Conservation (phyloP, 2,113 vertebrate genomes). For the Toxotes chatareus region DNA sequence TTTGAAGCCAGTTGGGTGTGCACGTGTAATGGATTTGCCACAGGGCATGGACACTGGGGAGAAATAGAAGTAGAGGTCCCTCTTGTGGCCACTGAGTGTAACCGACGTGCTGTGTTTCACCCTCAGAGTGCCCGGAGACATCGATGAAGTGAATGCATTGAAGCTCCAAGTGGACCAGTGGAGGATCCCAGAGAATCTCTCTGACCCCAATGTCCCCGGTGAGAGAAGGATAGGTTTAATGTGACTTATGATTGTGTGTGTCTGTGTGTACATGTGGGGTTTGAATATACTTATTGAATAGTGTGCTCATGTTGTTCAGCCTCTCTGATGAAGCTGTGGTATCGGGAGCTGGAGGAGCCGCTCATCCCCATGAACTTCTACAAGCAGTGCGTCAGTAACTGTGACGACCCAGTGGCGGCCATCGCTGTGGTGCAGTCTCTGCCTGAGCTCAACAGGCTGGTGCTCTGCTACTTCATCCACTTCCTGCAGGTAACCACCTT, state of each 20-base stretch:
- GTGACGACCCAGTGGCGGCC: slow-evolving; percentile 88
- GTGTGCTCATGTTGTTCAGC: slow-evolving; percentile 73
- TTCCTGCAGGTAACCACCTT: slow-evolving; percentile 89
- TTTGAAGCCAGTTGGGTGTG: slow-evolving; percentile 54
- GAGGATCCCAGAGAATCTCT: slow-evolving; percentile 90
- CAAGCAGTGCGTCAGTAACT: slow-evolving; percentile 90
- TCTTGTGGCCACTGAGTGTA: slow-evolving; percentile 70
- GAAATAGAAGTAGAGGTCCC: slow-evolving; percentile 46
- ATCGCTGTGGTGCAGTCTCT: slow-evolving; percentile 90
- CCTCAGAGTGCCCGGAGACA: slow-evolving; percentile 91
- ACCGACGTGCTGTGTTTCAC: slow-evolving; percentile 29
- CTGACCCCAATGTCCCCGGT: slow-evolving; percentile 93
- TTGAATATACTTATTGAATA: not conserved
- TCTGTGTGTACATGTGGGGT: not conserved
- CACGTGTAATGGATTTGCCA: slow-evolving; percentile 20
- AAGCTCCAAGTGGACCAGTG: slow-evolving; percentile 94
- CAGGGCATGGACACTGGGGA: not conserved
- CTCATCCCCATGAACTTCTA: slow-evolving; percentile 93
- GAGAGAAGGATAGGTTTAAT: slow-evolving; percentile 28
- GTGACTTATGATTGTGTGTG: not conserved
- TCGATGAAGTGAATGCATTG: slow-evolving; percentile 92
- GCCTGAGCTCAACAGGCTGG: slow-evolving; percentile 90
- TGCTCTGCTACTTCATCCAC: slow-evolving; percentile 93
- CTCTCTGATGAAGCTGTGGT: slow-evolving; percentile 93
- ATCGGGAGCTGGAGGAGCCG: slow-evolving; percentile 92